Conservation (phyloP, 2,797 vertebrate species). For the Dicrostonyx torquatus region DNA sequence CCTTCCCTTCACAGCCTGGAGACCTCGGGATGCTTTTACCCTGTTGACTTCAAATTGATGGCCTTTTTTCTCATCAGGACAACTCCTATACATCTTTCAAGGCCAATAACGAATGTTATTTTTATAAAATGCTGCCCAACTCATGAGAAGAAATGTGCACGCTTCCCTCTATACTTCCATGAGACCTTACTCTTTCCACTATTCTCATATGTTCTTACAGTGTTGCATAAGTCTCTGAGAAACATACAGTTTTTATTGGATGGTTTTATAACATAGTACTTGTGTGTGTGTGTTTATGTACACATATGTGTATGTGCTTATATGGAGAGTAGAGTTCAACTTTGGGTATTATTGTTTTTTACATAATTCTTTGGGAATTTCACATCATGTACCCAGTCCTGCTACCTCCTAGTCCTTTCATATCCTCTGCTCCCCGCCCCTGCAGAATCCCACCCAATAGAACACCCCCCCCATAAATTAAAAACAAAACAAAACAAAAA, state of each 20-base stretch:
- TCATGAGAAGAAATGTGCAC: not conserved
- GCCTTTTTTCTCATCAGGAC: not conserved
- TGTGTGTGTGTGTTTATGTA: not conserved
- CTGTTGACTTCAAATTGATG: not conserved
- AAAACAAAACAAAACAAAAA: not conserved
- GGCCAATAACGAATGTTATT: not conserved
- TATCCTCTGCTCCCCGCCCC: not conserved
- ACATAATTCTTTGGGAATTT: not conserved
- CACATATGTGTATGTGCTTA: not conserved
- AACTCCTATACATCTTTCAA: conserved; percentile 21
- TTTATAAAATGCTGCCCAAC: not conserved
- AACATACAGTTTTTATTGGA: not conserved
- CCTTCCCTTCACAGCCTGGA: not conserved
- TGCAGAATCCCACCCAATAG: not conserved
- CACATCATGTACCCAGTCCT: not conserved
- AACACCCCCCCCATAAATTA: not conserved
- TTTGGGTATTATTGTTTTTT: not conserved
- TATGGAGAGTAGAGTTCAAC: not conserved
- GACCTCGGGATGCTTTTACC: not conserved
- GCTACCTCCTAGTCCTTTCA: not conserved
- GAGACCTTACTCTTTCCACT: not conserved
- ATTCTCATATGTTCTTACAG: not conserved
- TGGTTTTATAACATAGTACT: not conserved
- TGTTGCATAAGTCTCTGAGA: not conserved
- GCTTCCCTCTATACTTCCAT: not conserved